Evolutionary conservation across 2,797 vertebrate species (phyloP), one percentile per base, ranked within the genome.

Genomic region (Rhodeus uyekii): DNA sequence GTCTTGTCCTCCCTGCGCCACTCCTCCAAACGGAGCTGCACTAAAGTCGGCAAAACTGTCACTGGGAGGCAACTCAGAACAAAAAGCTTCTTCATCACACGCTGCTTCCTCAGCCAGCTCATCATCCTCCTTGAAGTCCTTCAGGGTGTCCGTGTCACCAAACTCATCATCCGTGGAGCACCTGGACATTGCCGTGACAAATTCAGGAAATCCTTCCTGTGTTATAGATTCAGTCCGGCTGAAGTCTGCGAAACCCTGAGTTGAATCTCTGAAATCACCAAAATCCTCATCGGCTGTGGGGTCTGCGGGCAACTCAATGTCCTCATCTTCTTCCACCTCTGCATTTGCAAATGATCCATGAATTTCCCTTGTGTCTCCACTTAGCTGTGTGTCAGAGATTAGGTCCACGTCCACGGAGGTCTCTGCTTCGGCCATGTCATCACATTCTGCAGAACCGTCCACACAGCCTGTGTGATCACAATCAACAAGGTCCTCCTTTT

Each of bases 21-120:
- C 87, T 79, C 92, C 92, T 76, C 88, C 92, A 74, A 90, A 92
- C n/a, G 93, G 92, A 12, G 96, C 97, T 3, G 96, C 96, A 92
- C 96, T 97, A 90, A 99, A 99, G 87, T 98, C 97, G 0, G 98
- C 96, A 93, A 99, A 99, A 90, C 98, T 97, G 61, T 98, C 97
- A 0, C 95, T 95, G 32, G 94, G 94, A 60, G 95, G 96, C 88
- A 97, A 95, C 90, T 87, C 90, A 84, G 86, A 90, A 8, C 90
- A 88, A 81, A 90, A 80, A 61, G 14, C 81, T 71, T 81, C 89
- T 42, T 16, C 87, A 67, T 65, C 63, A 2, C 86, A 85, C 16
- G 69, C 78, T 19, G 86, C 84, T 14, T 78, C 34, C 36, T 83
- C 76, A 44, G 42, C 67, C 39, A 78, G 74, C n/a, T 79, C 85